Evolutionary conservation across 2,888 invertebrate species (phyloP).

Genomic region (Diarsia rubi): DNA sequence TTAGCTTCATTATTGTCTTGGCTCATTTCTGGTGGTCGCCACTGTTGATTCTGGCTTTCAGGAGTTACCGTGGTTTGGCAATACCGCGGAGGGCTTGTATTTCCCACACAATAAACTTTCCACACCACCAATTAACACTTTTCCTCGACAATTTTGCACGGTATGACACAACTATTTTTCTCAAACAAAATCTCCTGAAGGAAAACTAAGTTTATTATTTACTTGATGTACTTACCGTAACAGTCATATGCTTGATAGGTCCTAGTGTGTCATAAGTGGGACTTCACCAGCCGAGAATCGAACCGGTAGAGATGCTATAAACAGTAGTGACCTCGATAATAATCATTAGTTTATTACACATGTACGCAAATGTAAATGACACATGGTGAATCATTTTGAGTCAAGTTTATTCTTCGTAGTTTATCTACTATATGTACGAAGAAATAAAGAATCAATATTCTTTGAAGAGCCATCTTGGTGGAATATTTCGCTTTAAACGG

Average conservation of each 20-base stretch:
- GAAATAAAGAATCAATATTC: constrained; percentile 41
- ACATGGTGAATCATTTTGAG: constrained; percentile 25
- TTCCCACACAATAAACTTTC: neutral
- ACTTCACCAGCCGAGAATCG: constrained; percentile 45
- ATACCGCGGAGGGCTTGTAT: no score
- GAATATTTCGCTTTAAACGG: constrained; percentile 21
- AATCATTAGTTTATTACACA: constrained; percentile 4
- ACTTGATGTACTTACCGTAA: constrained; percentile 7
- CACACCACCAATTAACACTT: constrained; percentile 4
- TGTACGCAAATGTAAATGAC: constrained; percentile 29
- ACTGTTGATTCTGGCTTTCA: no score
- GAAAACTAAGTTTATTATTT: constrained; percentile 53
- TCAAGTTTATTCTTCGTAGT: constrained; percentile 28
- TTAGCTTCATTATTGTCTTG: no score
- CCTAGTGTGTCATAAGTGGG: constrained; percentile 41
- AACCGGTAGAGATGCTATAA: constrained; percentile 35
- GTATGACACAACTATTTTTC: constrained; percentile 34
- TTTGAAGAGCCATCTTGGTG: constrained; percentile 15
- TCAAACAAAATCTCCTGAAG: constrained; percentile 39
- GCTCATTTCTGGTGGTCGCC: no score
- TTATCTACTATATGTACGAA: constrained; percentile 32
- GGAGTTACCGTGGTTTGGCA: no score
- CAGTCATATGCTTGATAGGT: neutral
- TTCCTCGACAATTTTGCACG: constrained; percentile 53
- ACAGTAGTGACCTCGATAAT: constrained; percentile 32